These are phyloP conservation scores for Rostratula benghalensis DNA, from an alignment of 2,113 vertebrate genomes.

Conservation along the genomic window DNA sequence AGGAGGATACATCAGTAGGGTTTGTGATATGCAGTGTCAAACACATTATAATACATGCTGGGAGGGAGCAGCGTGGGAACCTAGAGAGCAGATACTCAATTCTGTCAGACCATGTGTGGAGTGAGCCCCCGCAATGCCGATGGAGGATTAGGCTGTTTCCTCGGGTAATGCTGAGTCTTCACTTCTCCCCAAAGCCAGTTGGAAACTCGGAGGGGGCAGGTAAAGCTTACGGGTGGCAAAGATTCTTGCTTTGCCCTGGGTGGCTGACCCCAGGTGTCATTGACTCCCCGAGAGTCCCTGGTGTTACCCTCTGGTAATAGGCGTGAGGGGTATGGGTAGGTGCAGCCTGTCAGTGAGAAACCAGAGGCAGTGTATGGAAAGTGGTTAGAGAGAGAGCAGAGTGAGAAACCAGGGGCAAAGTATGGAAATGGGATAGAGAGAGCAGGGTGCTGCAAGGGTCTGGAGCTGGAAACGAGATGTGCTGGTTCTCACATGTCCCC, in stretches of 20 bases:
- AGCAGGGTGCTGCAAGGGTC: background rate
- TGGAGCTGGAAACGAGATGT: background rate
- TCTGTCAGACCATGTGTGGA: background rate
- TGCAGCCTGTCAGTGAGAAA: background rate
- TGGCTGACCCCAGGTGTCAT: background rate
- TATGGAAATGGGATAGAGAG: background rate
- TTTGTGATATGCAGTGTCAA: background rate
- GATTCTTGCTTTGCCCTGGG: background rate
- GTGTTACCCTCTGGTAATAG: too few relatives aligned
- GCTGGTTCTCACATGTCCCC: background rate
- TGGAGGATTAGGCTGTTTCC: background rate
- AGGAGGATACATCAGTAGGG: background rate
- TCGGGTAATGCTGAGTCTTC: background rate
- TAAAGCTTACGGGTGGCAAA: background rate
- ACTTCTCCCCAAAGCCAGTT: background rate
- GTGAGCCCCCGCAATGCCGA: background rate
- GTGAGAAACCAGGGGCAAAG: background rate
- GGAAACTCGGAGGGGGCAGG: background rate
- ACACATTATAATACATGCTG: background rate
- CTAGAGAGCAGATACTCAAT: background rate
- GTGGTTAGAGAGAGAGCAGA: too few relatives aligned
- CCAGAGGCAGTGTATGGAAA: background rate
- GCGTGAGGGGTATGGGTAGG: rapidly evolving
- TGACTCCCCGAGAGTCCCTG: background rate
- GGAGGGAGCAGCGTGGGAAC: background rate